Evolutionary conservation across 2,888 invertebrate species (phyloP), one percentile per base, ranked within the genome.

Genomic region (Parelbella ahira): DNA sequence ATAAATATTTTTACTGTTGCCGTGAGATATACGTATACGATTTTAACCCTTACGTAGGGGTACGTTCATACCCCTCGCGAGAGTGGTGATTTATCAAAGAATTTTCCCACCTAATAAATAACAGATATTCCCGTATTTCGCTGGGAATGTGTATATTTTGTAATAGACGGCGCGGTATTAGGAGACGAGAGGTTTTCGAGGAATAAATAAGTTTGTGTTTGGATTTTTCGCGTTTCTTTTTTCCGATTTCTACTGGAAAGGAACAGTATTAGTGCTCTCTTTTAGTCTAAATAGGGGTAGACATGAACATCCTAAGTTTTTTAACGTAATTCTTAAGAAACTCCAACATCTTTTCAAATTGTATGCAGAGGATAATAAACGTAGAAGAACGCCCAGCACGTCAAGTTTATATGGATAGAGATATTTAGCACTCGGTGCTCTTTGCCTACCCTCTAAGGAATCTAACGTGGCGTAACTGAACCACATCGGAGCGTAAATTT

Each of bases 51-150:
- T 54, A 47, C 50, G 44, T 21, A 24, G 39, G 33, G 47, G 39
- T 45, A 30, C 37, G 44, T 49, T 12, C 33, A 27, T 49, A 48
- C 51, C 51, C 53, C 48, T 36, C 44, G 39, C 37, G 52, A 44
- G 47, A 56, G 60, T 54, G 57, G 58, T 58, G 55, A 66, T 67
- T 63, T 66, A 65, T 66, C 63, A 59, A 54, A 48, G 58, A 58
- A 60, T 80, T 76, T 80, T 78, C 69, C 48, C 81, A 80, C 80
- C 76, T 79, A 78, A 82, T 81, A 82, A 81, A 81, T 81, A 77
- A 74, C 52, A 66, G 63, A 65, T 62, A 68, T 66, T 65, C 60
- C 60, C 63, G 62, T 61, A 60, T 56, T 53, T 57, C 56, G 65
- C 60, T 60, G 63, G 65, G 27, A 41, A 41, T 33, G 41, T 41